Conservation (phyloP, 2,113 vertebrate genomes). For the Poeciliopsis prolifica region DNA sequence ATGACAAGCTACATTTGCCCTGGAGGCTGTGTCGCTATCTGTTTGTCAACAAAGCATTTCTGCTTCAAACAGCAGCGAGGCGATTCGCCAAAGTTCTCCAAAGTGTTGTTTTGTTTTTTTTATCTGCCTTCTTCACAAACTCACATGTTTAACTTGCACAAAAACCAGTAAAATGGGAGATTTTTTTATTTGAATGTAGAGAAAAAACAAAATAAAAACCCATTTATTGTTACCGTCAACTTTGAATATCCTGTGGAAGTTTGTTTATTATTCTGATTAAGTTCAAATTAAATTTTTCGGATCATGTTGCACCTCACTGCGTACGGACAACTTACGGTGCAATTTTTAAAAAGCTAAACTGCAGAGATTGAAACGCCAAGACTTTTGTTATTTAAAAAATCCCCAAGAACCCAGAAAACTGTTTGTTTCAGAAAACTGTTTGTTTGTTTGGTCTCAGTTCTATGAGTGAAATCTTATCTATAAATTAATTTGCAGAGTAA, state of each 20-base stretch:
- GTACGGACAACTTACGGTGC: no score
- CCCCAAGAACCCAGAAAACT: no score
- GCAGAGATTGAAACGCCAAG: no score
- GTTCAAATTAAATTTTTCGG: no score
- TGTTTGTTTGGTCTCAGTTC: no score
- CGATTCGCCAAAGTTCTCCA: slow-evolving; percentile 51
- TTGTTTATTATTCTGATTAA: neutral
- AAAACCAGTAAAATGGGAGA: slow-evolving; percentile 7
- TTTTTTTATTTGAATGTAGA: slow-evolving; percentile 19
- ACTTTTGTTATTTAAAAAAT: no score
- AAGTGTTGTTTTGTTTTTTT: slow-evolving; percentile 49
- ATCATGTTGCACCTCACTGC: no score
- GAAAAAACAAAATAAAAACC: neutral
- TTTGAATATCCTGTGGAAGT: neutral
- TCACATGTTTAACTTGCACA: slow-evolving; percentile 4
- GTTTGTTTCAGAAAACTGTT: no score
- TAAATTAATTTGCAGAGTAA: no score
- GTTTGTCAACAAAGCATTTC: slow-evolving; percentile 73
- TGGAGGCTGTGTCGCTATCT: slow-evolving; percentile 51
- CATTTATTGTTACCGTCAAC: neutral
- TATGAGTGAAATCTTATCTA: no score
- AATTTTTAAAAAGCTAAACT: no score
- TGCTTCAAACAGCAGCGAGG: slow-evolving; percentile 49
- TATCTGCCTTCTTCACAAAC: slow-evolving; percentile 51
- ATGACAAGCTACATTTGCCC: slow-evolving; percentile 63